Conservation (phyloP, 2,113 vertebrate genomes). For the Leptobrachium leishanense region DNA sequence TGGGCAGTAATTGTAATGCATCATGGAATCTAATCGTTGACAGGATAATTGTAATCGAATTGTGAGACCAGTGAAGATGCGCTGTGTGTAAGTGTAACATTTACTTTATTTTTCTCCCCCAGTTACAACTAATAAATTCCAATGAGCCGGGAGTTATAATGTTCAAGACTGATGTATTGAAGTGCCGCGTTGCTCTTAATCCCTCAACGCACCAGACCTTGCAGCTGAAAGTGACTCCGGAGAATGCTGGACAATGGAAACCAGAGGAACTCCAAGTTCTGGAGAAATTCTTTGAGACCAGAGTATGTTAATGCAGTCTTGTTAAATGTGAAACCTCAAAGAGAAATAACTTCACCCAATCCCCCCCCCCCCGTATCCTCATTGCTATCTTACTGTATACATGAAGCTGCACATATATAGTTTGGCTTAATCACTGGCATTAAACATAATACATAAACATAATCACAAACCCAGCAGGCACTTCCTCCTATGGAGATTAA, state of each 20-base stretch:
- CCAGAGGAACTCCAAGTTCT: constrained; percentile 95
- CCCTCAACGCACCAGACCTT: constrained; percentile 96
- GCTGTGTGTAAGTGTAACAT: too few species aligned
- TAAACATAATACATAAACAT: not conserved
- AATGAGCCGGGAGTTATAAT: constrained; percentile 97
- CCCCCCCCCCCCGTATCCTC: too few species aligned
- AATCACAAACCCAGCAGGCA: too few species aligned
- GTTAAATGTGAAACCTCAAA: too few species aligned
- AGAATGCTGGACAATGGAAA: constrained; percentile 94
- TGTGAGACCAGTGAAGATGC: too few species aligned
- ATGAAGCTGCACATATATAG: too few species aligned
- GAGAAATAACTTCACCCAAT: too few species aligned
- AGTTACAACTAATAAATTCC: constrained; percentile 95
- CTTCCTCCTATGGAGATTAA: too few species aligned
- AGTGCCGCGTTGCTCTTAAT: constrained; percentile 95
- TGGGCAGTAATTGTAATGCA: too few species aligned
- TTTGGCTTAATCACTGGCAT: not conserved
- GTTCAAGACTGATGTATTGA: constrained; percentile 97
- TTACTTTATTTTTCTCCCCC: constrained; percentile 29
- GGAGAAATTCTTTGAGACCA: constrained; percentile 97
- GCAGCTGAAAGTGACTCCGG: constrained; percentile 96
- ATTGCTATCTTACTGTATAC: too few species aligned
- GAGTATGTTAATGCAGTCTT: constrained; percentile 68
- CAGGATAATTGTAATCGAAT: too few species aligned
- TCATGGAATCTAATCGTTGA: too few species aligned